Evolutionary conservation across 2,113 vertebrate genomes (phyloP), one percentile per base, ranked within the genome.

Genomic region (Callionymus lyra): DNA sequence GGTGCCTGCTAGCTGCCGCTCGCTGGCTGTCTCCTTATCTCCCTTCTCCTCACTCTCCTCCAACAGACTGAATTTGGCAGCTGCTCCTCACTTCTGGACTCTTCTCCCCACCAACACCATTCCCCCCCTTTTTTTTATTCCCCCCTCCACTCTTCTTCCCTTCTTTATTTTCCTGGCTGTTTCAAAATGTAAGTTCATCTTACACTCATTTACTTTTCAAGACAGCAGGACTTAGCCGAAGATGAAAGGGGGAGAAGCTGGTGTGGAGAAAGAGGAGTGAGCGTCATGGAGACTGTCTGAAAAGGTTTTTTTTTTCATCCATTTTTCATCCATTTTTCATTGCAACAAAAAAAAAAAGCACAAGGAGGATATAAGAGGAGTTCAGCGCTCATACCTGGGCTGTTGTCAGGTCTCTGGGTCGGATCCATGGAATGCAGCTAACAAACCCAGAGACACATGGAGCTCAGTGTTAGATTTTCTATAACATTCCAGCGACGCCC

Each of bases 1-100:
- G 66, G 58, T 66, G 65, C 74, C 63, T 70, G 53, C 69, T 44
- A 55, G 72, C 74, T 72, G 62, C 48, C 46, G 15, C 71, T 72
- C 78, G 60, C 51, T 74, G 63, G 64, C 63, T 73, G 67, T 71
- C 74, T 78, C 67, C 73, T 75, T 82, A 80, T 79, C 76, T 71
- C 60, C 44, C 59, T 52, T 27, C 70, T 74, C 64, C 76, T 79
- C 72, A 60, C 66, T 71, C 68, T 73, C 67, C 64, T 74, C 74
- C 72, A 74, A 68, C 68, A 71, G 77, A 68, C 76, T 77, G 70
- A 51, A 60, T 76, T 71, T 74, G 67, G 71, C 68, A 71, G 65
- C 68, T 58, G 68, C 64, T 60, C 65, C 38, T 69, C 69, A 48
- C 61, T 68, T 59, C 46, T 21, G 35, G 21, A 40, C 58, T 53